These are phyloP conservation scores for Drosophila seguyi DNA, from an alignment of 1,140 invertebrate species.

Conservation along the genomic window DNA sequence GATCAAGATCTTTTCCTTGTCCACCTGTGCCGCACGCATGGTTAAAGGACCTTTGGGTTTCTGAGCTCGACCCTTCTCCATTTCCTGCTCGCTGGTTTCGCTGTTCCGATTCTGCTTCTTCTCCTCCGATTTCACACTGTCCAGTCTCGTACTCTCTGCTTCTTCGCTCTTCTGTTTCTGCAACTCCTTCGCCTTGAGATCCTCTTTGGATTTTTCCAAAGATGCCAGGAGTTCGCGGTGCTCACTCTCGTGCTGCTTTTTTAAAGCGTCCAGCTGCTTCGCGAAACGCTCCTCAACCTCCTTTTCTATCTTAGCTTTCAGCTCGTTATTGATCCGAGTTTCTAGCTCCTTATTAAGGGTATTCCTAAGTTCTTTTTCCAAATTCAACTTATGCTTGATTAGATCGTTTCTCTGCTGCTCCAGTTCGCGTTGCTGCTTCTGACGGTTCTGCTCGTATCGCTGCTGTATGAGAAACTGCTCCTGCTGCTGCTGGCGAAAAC, in stretches of 20 bases:
- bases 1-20: slow-evolving; percentile 18
- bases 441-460: slow-evolving; percentile 2
- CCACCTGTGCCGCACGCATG: slow-evolving; percentile 10
- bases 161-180: neutral
- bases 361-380: slow-evolving; percentile 1
- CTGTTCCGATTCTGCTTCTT: neutral
- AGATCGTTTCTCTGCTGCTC: slow-evolving; percentile 17
- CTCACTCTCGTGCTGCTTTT: slow-evolving; percentile 27
- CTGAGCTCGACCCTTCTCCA: neutral
- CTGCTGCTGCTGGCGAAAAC: slow-evolving; percentile 18
- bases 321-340: neutral
- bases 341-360: neutral
- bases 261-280: slow-evolving; percentile 6
- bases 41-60: neutral
- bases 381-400: slow-evolving; percentile 2
- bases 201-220: slow-evolving; percentile 13
- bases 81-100: neutral
- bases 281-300: slow-evolving; percentile 8
- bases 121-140: neutral
- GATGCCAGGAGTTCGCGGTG: slow-evolving; percentile 4
- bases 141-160: neutral
- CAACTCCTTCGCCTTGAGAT: neutral
- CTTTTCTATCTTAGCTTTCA: slow-evolving; percentile 4
- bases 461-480: neutral
- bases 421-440: slow-evolving; percentile 3